phyloP scores from a whole-genome alignment of 2,113 vertebrate species.

The Dunckerocampus dactyliophorus region DNA sequence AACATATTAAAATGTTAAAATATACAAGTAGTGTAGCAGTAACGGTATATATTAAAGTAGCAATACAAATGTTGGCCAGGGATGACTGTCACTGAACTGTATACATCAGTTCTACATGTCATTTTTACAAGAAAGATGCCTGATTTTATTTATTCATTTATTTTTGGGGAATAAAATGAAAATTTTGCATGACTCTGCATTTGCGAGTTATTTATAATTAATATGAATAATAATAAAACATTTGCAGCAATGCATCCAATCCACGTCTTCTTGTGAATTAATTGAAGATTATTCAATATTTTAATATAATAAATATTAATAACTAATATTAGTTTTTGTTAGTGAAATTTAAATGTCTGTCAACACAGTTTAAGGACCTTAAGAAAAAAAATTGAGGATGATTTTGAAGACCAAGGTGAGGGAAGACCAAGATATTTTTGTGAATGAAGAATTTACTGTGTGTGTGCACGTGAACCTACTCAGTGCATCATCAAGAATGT shows the following conservation, averaged over 20 bases:
- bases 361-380: too few species aligned
- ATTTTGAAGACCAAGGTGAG: neutral
- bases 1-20: too few species aligned
- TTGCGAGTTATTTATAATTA: neutral
- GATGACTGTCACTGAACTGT: too few species aligned
- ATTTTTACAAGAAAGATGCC: too few species aligned
- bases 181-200: neutral
- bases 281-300: too few species aligned
- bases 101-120: too few species aligned
- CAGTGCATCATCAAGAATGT: conserved; percentile 32
- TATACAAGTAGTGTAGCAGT: too few species aligned
- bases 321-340: neutral
- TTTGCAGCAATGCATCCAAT: neutral
- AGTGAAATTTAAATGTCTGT: neutral
- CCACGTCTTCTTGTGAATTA: neutral
- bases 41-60: too few species aligned
- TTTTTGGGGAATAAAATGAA: neutral
- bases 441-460: conserved; percentile 40
- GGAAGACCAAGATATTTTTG: conserved; percentile 17
- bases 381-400: neutral
- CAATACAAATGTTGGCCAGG: too few species aligned
- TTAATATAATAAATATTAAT: too few species aligned
- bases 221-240: neutral
- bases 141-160: too few species aligned
- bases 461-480: conserved; percentile 7